Conservation (phyloP, 2,113 vertebrate genomes). For the Bubo blakistoni region DNA sequence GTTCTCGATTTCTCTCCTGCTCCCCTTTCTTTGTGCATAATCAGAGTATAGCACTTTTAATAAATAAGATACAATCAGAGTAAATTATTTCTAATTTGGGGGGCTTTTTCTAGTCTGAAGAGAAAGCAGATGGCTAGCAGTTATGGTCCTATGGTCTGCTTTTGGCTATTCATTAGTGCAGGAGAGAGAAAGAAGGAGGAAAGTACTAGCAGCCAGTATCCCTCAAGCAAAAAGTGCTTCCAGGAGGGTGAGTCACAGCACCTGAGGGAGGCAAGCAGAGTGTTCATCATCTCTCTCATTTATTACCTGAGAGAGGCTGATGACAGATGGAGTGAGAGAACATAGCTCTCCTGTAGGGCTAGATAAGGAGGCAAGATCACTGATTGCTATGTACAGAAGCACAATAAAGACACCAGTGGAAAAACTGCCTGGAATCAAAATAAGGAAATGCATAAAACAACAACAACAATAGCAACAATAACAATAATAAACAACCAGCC, state of each 20-base stretch:
- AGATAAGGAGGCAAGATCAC: conserved; percentile 22
- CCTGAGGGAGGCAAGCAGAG: conserved; percentile 31
- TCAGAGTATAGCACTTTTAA: not conserved
- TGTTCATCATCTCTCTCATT: conserved; percentile 28
- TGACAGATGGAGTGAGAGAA: conserved; percentile 50
- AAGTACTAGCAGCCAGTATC: not conserved
- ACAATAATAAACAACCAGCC: not conserved
- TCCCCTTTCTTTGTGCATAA: not conserved
- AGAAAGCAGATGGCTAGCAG: conserved; percentile 54
- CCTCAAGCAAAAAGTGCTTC: conserved; percentile 25
- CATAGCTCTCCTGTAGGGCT: conserved; percentile 12
- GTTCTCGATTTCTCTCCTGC: not conserved
- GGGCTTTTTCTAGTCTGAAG: not conserved
- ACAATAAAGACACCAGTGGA: not conserved
- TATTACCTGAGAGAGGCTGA: conserved; percentile 48
- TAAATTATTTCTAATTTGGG: not conserved
- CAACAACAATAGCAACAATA: not conserved
- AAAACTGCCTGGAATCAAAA: conserved; percentile 10
- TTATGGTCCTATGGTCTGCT: not conserved
- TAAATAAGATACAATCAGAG: not conserved
- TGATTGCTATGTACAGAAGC: conserved; percentile 13
- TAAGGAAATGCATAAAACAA: not conserved
- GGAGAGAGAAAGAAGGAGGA: conserved; percentile 18
- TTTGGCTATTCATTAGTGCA: conserved; percentile 31
- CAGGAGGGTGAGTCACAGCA: conserved; percentile 42